Evolutionary conservation across 2,888 invertebrate species (phyloP).

Genomic region (Syritta pipiens): DNA sequence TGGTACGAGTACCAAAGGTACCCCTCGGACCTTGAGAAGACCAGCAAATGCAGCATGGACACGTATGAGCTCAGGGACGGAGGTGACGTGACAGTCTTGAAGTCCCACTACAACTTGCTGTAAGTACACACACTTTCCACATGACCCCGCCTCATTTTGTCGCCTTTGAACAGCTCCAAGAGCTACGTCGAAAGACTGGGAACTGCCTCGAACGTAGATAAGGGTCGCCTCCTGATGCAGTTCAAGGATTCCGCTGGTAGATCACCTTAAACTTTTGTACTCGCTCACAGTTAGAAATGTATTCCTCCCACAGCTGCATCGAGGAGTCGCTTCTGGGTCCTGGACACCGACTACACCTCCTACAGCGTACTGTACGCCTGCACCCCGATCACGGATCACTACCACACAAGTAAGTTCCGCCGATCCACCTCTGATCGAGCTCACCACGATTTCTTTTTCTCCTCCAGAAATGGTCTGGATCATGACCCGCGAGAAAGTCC

Average conservation of each 20-base stretch:
- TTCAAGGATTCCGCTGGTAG: conserved; percentile 50
- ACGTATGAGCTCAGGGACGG: conserved; percentile 81
- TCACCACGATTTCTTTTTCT: conserved; percentile 67
- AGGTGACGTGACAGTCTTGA: conserved; percentile 79
- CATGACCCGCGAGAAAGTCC: conserved; percentile 68
- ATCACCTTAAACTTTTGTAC: not conserved
- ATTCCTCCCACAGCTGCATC: conserved; percentile 12
- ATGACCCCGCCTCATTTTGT: not conserved
- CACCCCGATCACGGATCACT: conserved; percentile 11
- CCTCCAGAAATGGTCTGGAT: conserved; percentile 70
- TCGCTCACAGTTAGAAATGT: not conserved
- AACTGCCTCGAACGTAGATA: conserved; percentile 45
- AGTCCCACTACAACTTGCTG: conserved; percentile 72
- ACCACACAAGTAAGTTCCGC: conserved; percentile 59
- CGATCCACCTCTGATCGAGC: not conserved
- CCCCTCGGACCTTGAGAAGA: conserved; percentile 85
- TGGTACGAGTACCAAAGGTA: conserved; percentile 89
- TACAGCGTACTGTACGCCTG: conserved; percentile 83
- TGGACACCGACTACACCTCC: conserved; percentile 82
- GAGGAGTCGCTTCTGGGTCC: conserved; percentile 80
- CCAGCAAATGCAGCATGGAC: conserved; percentile 86
- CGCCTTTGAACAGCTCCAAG: conserved; percentile 34
- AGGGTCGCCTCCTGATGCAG: conserved; percentile 62
- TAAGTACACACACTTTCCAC: not conserved
- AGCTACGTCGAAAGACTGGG: conserved; percentile 45